Conservation (phyloP, 2,888 invertebrate genomes). For the Sesamia inferens region DNA sequence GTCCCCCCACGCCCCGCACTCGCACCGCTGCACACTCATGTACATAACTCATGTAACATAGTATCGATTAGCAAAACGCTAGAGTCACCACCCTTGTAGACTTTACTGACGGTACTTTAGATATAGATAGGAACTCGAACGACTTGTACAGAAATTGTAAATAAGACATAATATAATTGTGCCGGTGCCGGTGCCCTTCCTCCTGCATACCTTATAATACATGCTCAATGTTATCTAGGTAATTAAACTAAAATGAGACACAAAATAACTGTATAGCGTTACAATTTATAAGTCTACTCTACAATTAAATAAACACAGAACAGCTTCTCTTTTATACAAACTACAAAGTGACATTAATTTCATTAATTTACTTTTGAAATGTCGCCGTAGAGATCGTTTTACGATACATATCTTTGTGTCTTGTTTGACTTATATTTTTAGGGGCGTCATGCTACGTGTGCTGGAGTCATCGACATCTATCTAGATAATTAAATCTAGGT, state of each 20-base stretch:
- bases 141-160: slow-evolving; percentile 59
- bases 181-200: slow-evolving; percentile 27
- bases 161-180: slow-evolving; percentile 20
- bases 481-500: background rate
- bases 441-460: background rate
- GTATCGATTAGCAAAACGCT: slow-evolving; percentile 63
- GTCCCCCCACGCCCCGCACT: slow-evolving; percentile 32
- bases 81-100: slow-evolving; percentile 60
- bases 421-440: background rate
- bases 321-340: background rate
- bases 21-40: slow-evolving; percentile 42
- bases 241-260: slow-evolving; percentile 8
- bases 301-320: background rate
- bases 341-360: background rate
- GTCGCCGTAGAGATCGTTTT: background rate
- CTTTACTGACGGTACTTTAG: slow-evolving; percentile 46
- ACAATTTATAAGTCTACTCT: background rate
- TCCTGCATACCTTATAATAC: background rate
- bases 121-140: slow-evolving; percentile 32
- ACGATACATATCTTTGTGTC: background rate
- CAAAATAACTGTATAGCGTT: no score
- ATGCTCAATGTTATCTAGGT: slow-evolving; percentile 34
- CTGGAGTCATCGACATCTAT: background rate
- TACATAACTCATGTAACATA: slow-evolving; percentile 60
- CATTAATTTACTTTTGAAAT: background rate